Evolutionary conservation across 1,140 invertebrate species (phyloP).

Genomic region (Globodera rostochiensis): DNA sequence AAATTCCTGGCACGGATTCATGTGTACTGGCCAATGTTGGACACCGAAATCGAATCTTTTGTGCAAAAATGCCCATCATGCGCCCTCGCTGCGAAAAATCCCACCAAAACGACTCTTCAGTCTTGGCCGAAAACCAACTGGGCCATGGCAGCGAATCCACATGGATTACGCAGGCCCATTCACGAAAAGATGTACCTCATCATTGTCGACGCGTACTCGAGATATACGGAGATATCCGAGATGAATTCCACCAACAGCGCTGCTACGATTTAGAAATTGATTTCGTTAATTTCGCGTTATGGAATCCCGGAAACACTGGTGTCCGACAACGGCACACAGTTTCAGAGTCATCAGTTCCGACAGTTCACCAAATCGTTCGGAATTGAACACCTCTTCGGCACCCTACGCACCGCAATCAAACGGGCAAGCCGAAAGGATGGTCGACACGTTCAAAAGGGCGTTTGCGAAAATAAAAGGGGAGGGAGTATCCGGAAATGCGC

Average conservation of each 20-base stretch:
- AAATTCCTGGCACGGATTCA: too few species aligned
- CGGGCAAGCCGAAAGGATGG: constrained; percentile 60
- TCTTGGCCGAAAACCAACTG: constrained; percentile 23
- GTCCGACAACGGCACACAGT: too few species aligned
- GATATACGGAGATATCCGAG: too few species aligned
- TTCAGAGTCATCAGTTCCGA: too few species aligned
- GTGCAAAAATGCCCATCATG: constrained; percentile 22
- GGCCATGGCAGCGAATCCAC: constrained; percentile 21
- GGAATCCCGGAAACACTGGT: too few species aligned
- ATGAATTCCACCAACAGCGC: too few species aligned
- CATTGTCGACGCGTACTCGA: too few species aligned
- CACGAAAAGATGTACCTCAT: not conserved
- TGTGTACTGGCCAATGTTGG: constrained; percentile 22
- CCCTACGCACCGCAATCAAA: constrained; percentile 52
- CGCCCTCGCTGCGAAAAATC: constrained; percentile 8
- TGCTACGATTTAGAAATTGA: too few species aligned
- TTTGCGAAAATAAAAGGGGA: too few species aligned
- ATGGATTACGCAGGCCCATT: constrained; percentile 25
- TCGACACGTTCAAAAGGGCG: constrained; percentile 43
- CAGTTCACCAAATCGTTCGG: too few species aligned
- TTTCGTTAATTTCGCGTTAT: too few species aligned
- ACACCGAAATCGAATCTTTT: constrained; percentile 29
- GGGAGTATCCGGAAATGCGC: too few species aligned
- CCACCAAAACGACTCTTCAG: constrained; percentile 14
- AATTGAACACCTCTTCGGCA: not conserved